phyloP scores from a whole-genome alignment of 2,888 invertebrate genomes.

The Elmis aenea region DNA sequence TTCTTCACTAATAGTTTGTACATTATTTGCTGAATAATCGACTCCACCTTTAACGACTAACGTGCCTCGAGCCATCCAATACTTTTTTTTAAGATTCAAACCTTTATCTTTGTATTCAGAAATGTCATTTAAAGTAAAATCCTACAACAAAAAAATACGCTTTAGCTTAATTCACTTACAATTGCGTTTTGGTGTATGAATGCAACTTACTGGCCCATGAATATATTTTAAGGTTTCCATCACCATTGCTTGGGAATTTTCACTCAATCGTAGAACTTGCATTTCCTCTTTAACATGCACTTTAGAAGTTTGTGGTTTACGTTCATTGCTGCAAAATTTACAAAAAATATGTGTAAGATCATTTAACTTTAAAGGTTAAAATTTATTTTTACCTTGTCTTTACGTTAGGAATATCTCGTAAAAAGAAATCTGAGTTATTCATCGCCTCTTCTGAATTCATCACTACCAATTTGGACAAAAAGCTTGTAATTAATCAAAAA shows the following conservation, averaged over 20 bases:
- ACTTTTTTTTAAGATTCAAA: constrained; percentile 62
- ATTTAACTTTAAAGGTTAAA: background rate
- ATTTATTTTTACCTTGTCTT: constrained; percentile 52
- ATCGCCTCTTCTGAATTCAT: constrained; percentile 29
- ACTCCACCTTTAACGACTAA: constrained; percentile 68
- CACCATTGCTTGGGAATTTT: constrained; percentile 66
- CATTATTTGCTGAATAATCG: constrained; percentile 60
- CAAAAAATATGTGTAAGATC: background rate
- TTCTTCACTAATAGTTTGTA: constrained; percentile 54
- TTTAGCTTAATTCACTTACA: too few relatives aligned
- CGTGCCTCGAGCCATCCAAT: constrained; percentile 73
- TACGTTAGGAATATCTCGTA: constrained; percentile 58
- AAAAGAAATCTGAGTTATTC: constrained; percentile 53
- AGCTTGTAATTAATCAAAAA: too few relatives aligned
- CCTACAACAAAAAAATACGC: constrained; percentile 36
- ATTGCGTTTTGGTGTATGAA: too few relatives aligned
- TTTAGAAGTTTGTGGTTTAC: constrained; percentile 43
- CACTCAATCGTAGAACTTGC: constrained; percentile 63
- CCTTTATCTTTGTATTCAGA: constrained; percentile 59
- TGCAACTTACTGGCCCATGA: constrained; percentile 67
- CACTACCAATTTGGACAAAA: constrained; percentile 6
- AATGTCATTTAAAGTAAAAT: constrained; percentile 47
- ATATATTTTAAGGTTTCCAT: constrained; percentile 70
- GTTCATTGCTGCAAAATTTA: constrained; percentile 6
- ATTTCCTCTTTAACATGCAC: constrained; percentile 66